Conservation (phyloP, 1,140 invertebrate genomes). For the Triops longicaudatus region DNA sequence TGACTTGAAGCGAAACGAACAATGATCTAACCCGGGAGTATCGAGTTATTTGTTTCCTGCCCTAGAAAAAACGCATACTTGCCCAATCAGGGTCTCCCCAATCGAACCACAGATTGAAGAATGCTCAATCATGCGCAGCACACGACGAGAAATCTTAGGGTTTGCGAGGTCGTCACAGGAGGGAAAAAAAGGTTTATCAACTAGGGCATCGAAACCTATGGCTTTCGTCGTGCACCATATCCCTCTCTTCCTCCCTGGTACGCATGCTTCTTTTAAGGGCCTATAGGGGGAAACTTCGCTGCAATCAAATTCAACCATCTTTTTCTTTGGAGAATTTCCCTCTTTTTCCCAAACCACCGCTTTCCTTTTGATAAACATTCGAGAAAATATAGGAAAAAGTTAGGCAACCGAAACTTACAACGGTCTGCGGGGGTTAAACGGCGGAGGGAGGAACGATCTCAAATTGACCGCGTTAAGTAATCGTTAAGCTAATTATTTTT, state of each 20-base stretch:
- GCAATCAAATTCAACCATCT: not conserved
- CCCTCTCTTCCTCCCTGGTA: not conserved
- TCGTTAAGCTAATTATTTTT: too few relatives aligned
- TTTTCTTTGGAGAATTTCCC: not conserved
- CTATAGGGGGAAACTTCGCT: not conserved
- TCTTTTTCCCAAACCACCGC: not conserved
- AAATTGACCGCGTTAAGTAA: too few relatives aligned
- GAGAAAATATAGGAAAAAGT: not conserved
- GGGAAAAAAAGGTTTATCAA: not conserved
- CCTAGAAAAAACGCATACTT: not conserved
- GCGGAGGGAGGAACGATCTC: too few relatives aligned
- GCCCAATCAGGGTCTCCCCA: not conserved
- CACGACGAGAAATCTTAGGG: not conserved
- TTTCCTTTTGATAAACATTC: not conserved
- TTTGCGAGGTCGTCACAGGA: not conserved
- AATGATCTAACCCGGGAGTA: not conserved
- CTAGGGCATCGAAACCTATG: conserved; percentile 4
- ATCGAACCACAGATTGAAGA: not conserved
- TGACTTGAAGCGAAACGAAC: not conserved
- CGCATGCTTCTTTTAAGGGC: not conserved
- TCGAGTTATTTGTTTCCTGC: conserved; percentile 11
- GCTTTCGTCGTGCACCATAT: not conserved
- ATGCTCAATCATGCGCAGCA: conserved; percentile 9
- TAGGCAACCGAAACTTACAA: not conserved
- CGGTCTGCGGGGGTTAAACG: not conserved